Evolutionary conservation across 2,113 vertebrate genomes (phyloP), one percentile per base, ranked within the genome.

Genomic region (Leucoraja erinaceus): DNA sequence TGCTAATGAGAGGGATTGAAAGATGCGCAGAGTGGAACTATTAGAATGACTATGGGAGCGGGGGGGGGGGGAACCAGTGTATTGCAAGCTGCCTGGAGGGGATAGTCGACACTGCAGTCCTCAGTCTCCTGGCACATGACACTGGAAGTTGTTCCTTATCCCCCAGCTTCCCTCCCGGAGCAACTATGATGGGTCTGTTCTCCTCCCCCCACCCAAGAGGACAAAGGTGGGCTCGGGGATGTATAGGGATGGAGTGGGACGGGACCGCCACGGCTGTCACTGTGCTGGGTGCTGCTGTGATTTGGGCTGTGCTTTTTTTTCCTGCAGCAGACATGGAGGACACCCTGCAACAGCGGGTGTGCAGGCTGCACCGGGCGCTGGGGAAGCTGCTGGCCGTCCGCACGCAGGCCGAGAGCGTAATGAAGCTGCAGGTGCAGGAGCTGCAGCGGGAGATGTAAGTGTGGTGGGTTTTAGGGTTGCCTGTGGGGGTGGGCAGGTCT

Each of bases 391-490:
- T 94, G 59, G 93, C 86, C 28, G 93, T 96, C 75, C 95, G 94
- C 91, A 93, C 31, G 16, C 94, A 94, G 92, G 81, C 95, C 28
- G 95, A 96, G n/a, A 95, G 95, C 0, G 94, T 94, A 92, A 95
- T 95, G 70, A 95, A 95, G 93, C 95, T 95, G 83, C 93, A 96
- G 56, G 90, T 95, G 28, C 93, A 91, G 93, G 93, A 92, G 0
- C 93, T 96, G 86, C 95, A 95, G 93, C 94, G 0, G 0, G 93
- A 96, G 93, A 95, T 96, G 97, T 97, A 94, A 96, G 96, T 93
- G 1, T 84, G 4, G 81, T 4, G 4, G 14, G 70, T 2, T 0
- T 10, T 16, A 5, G 70, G 18, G 18, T 47, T 31, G 11, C 25
- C 16, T 78, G 33, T 18, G 12, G 16, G 16, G 5, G 38, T 47